Evolutionary conservation across 2,888 invertebrate species (phyloP), one percentile per base, ranked within the genome.

Genomic region (Abrostola triplasia): DNA sequence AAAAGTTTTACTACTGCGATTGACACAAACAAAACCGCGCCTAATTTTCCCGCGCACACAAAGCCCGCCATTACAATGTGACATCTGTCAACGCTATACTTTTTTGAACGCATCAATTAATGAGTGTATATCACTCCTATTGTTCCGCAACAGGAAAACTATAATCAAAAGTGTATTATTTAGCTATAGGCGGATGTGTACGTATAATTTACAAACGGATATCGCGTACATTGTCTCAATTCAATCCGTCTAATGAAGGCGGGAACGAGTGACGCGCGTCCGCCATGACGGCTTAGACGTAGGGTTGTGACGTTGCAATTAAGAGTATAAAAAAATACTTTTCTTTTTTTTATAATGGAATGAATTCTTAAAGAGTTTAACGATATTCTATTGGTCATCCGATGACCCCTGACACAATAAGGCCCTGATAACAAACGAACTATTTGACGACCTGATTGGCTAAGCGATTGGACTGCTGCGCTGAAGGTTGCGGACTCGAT

Each of bases 201-300:
- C 73, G 64, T 81, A 78, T 79, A 81, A 81, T 79, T 81, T 81
- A 79, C 74, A 76, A 76, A 74, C 85, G 85, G 86, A 87, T 87
- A 84, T 80, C 81, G 78, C 77, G 76, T 81, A 85, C 88, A 87
- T 88, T 90, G 90, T 90, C 85, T 89, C 84, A 71, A 83, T 86
- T 86, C 89, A 88, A 89, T 91, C 84, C 84, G 82, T 85, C 84
- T 89, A 88, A 88, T 89, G 88, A 90, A 87, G 86, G 87, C 86
- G 88, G 84, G 85, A 84, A 82, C 80, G 85, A 82, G 73, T 84
- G 86, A 84, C 82, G 82, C 67, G 73, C 76, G 76, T 78, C 84
- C 86, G 88, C 84, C 87, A 86, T 87, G 60, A 78, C 83, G 73
- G 64, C 50, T 62, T 56, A 61, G 54, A 66, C 49, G 50, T 77